A percentile compares a stretch with the other conserved stretches of the same genome.
These are phyloP conservation scores for Serripes groenlandicus DNA, from an alignment of 2,888 invertebrate species.

Conservation along the genomic window DNA sequence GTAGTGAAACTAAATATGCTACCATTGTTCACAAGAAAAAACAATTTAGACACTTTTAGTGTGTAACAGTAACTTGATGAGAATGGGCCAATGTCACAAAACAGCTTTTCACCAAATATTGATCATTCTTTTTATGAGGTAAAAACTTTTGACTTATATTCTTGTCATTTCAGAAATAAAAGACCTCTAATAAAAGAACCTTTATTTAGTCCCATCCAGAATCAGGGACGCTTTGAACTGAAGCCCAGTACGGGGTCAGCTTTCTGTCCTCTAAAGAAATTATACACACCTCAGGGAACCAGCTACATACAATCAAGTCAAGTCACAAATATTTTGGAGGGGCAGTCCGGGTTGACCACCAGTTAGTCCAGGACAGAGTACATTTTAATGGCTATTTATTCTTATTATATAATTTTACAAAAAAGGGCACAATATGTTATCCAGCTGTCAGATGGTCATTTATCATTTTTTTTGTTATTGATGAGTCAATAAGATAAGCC, in stretches of 20 bases:
- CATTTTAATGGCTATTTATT: constrained; percentile 15
- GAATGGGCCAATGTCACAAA: too few species aligned
- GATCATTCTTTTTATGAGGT: too few species aligned
- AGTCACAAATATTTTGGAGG: constrained; percentile 44
- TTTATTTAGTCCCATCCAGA: constrained; percentile 78
- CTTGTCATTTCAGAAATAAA: background rate
- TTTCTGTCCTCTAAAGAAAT: constrained; percentile 78
- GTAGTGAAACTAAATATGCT: too few species aligned
- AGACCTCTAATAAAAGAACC: constrained; percentile 79
- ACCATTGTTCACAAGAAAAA: too few species aligned
- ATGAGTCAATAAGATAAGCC: too few species aligned
- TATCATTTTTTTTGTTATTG: too few species aligned
- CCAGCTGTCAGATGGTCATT: too few species aligned
- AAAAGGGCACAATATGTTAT: too few species aligned
- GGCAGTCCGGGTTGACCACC: constrained; percentile 29
- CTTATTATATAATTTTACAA: background rate
- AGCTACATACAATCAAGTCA: constrained; percentile 43
- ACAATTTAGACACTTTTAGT: too few species aligned
- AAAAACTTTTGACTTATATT: too few species aligned
- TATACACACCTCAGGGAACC: constrained; percentile 69
- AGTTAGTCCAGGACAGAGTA: background rate
- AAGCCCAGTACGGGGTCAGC: constrained; percentile 81
- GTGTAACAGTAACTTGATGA: too few species aligned
- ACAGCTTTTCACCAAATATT: too few species aligned
- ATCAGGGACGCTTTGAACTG: constrained; percentile 75